Conservation (phyloP, 2,113 vertebrate genomes). For the Brachyhypopomus gauderio region DNA sequence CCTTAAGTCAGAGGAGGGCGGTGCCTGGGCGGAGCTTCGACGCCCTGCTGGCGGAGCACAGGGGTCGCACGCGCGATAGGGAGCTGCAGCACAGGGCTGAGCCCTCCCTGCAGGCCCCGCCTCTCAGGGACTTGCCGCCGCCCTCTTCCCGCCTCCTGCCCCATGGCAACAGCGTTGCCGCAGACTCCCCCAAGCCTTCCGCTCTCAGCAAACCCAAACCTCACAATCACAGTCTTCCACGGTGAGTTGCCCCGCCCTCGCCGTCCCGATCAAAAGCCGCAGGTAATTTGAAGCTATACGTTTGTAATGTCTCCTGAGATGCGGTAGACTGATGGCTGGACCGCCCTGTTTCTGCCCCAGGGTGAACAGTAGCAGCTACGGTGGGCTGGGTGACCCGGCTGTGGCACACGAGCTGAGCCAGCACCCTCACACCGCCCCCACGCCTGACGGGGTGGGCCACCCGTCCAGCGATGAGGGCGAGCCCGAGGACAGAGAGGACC, state of each 20-base stretch:
- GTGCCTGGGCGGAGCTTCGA: constrained; percentile 97
- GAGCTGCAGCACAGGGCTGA: constrained; percentile 87
- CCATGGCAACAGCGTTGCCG: constrained; percentile 84
- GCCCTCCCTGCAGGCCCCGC: constrained; percentile 87
- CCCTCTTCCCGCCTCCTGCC: constrained; percentile 82
- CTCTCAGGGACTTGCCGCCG: constrained; percentile 97
- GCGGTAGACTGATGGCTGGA: neutral
- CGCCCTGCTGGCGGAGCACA: constrained; percentile 95
- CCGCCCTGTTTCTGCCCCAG: constrained; percentile 59
- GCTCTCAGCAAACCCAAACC: constrained; percentile 89
- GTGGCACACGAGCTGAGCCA: constrained; percentile 83
- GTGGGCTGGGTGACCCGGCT: constrained; percentile 79
- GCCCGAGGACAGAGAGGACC: constrained; percentile 94
- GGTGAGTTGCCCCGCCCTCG: constrained; percentile 74
- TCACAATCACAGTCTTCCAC: constrained; percentile 95
- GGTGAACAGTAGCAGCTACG: constrained; percentile 84
- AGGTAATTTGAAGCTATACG: neutral
- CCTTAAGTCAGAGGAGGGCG: constrained; percentile 98
- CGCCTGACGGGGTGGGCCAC: constrained; percentile 83
- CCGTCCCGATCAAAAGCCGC: neutral
- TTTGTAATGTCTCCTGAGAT: neutral
- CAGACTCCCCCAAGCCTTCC: constrained; percentile 89
- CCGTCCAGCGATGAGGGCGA: constrained; percentile 97
- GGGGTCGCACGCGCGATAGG: constrained; percentile 95
- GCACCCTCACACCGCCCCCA: constrained; percentile 75